Percentiles rank a stretch among this genome's conserved stretches.
Evolutionary conservation across 2,113 vertebrate genomes (phyloP).

Genomic region (Haliaeetus leucogaster): DNA sequence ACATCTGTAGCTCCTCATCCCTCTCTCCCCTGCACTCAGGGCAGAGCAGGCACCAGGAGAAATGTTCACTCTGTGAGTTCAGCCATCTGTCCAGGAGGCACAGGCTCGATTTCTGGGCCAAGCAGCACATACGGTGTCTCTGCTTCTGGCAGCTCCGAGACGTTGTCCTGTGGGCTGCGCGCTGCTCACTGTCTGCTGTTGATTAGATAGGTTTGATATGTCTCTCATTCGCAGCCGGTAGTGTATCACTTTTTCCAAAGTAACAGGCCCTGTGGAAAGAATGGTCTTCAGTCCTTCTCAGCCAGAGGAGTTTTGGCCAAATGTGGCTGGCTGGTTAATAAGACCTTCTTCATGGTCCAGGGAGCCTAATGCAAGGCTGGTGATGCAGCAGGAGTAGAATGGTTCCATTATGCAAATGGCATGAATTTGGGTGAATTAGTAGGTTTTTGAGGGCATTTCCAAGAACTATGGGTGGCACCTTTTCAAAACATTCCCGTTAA

Average conservation of each 20-base stretch:
- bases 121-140: background rate
- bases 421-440: background rate
- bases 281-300: background rate
- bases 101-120: background rate
- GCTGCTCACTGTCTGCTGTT: background rate
- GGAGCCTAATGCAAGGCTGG: background rate
- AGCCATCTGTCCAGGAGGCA: background rate
- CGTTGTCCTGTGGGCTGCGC: accelerated
- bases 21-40: background rate
- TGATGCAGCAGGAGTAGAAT: background rate
- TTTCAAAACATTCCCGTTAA: background rate
- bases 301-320: background rate
- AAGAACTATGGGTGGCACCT: conserved; percentile 25
- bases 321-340: background rate
- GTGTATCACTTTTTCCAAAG: background rate
- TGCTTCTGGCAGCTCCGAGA: background rate
- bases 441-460: conserved; percentile 35
- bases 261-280: background rate
- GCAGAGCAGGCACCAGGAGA: background rate
- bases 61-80: background rate
- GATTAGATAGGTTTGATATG: background rate
- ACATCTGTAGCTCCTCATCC: background rate
- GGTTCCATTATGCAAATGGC: background rate
- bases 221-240: background rate
- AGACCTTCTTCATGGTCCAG: background rate